Conservation (phyloP, 2,113 vertebrate genomes). For the Setophaga kirtlandii region DNA sequence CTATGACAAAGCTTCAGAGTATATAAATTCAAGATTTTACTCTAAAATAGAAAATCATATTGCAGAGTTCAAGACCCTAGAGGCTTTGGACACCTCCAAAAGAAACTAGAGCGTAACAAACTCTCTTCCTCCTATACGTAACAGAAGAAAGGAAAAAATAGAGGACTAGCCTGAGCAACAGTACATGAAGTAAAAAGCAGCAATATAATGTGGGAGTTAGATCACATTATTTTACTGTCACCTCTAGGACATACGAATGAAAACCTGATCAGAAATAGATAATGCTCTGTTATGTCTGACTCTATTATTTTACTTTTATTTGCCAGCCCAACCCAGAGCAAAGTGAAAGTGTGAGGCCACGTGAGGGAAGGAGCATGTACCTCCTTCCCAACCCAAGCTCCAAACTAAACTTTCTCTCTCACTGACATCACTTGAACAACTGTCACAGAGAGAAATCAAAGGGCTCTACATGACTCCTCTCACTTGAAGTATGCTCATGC, state of each 20-base stretch:
- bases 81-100: background rate
- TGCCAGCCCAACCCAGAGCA: background rate
- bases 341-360: background rate
- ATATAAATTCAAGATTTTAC: background rate
- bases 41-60: background rate
- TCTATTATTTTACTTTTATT: background rate
- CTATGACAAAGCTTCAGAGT: background rate
- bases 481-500: conserved; percentile 22
- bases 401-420: background rate
- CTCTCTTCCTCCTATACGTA: background rate
- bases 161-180: background rate
- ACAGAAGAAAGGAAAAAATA: background rate
- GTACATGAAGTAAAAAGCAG: background rate
- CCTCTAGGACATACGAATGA: background rate
- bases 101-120: background rate
- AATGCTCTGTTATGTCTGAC: background rate
- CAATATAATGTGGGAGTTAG: background rate
- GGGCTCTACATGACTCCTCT: conserved; percentile 27
- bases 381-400: background rate
- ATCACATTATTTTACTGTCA: background rate
- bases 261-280: background rate
- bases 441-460: conserved; percentile 42
- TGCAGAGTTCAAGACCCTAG: background rate
- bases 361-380: background rate
- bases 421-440: conserved; percentile 15